Evolutionary conservation across 2,888 invertebrate genomes (phyloP), one percentile per base, ranked within the genome.

Genomic region (Euzophera pinguis): DNA sequence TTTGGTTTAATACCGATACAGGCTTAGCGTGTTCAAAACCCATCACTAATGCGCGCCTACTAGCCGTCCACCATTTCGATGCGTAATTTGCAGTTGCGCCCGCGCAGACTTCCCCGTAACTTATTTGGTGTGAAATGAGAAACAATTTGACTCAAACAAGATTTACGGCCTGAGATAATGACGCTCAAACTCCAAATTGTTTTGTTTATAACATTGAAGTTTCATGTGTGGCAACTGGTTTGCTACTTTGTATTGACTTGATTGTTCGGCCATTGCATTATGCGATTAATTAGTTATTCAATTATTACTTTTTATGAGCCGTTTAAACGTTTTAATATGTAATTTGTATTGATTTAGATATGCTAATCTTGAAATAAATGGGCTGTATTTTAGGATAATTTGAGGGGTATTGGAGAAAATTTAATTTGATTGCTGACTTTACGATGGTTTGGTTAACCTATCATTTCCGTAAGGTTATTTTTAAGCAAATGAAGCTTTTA

Each of bases 121-220:
- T 81, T 86, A 85, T 84, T 85, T 81, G 79, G 85, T 87, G 86
- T 83, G 83, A 86, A 85, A 85, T 81, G 81, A 77, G 80, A 80
- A n/a, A 78, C 79, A 69, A 85, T 86, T 86, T 83, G 78, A 77
- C 72, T 76, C 67, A 69, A 59, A 45, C 63, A 75, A 81, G 84
- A 85, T 85, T 85, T 84, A 86, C 80, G 79, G 63, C 52, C 55
- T 51, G 53, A 57, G 72, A 75, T 84, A 84, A 82, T 83, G 69
- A 74, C 67, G 69, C 71, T 73, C 70, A 65, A 59, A 54, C 58
- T 42, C 43, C 57, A 60, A 63, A 69, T 69, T 67, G 67, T 63
- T 69, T 68, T 57, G 54, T 52, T 59, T 59, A 43, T 34, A 8
- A 43, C 17, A 45, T 35, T 43, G 43, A 45, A 32, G 35, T 43